Conservation (phyloP, 2,113 vertebrate species). For the Potamarius usumacintae region DNA sequence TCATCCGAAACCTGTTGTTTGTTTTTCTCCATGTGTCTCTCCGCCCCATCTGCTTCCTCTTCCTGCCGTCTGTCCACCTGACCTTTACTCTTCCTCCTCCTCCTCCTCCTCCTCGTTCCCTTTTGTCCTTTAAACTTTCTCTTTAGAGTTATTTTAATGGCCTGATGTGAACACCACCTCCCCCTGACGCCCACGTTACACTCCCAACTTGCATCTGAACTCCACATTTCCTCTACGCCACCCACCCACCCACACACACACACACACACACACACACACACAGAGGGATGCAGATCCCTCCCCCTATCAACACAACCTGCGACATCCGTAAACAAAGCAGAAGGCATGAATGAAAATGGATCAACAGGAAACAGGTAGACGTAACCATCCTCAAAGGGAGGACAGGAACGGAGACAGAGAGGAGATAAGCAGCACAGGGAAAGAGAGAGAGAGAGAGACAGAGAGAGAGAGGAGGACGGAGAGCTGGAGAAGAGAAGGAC, state of each 20-base stretch:
- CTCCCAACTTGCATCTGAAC: neutral
- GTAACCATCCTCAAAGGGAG: neutral
- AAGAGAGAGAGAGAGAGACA: neutral
- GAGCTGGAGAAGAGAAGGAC: conserved; percentile 60
- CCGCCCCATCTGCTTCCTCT: conserved; percentile 44
- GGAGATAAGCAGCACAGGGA: neutral
- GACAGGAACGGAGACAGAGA: neutral
- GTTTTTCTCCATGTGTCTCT: conserved; percentile 34
- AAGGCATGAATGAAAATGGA: conserved; percentile 66
- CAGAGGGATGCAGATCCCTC: conserved; percentile 42
- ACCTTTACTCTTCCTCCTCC: conserved; percentile 1
- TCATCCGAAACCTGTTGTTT: conserved; percentile 37
- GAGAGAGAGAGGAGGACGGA: neutral
- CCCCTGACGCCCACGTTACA: neutral
- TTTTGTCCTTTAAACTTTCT: conserved; percentile 38
- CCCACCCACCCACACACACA: conserved; percentile 32
- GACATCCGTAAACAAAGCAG: conserved; percentile 67
- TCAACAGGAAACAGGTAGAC: conserved; percentile 18
- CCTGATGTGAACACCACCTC: conserved; percentile 52
- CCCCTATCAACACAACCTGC: conserved; percentile 34
- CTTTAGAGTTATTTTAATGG: conserved; percentile 27
- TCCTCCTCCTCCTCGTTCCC: neutral
- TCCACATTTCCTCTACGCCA: conserved; percentile 31
- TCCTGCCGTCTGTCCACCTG: conserved; percentile 30
- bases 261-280: conserved; percentile 40